phyloP scores from a whole-genome alignment of 1,140 invertebrate genomes.

The Euwallacea similis region DNA sequence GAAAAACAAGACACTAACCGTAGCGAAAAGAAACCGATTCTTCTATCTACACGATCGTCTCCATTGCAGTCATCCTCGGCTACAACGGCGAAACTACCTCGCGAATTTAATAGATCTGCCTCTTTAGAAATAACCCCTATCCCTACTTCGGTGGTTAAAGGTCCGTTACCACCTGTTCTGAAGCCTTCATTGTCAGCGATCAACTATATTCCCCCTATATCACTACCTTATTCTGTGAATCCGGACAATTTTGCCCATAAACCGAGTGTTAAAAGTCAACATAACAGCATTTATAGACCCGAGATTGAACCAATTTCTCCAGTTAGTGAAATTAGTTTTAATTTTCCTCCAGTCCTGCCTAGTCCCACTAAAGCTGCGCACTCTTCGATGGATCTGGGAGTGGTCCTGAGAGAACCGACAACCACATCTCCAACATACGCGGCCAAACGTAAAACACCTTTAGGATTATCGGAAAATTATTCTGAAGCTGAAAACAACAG shows the following conservation, averaged over 20 bases:
- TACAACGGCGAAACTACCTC: too few species aligned
- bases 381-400: background rate
- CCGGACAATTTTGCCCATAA: background rate
- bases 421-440: background rate
- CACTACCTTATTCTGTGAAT: conserved; percentile 6
- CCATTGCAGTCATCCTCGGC: background rate
- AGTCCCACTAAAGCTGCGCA: background rate
- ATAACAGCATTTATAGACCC: conserved; percentile 25
- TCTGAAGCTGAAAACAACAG: background rate
- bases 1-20: background rate
- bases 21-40: background rate
- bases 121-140: conserved; percentile 15
- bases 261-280: background rate
- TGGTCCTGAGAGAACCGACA: background rate
- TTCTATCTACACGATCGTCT: background rate
- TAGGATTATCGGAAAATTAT: background rate
- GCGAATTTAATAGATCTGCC: too few species aligned
- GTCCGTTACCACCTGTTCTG: background rate
- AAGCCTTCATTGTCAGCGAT: conserved; percentile 16
- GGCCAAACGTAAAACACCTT: conserved; percentile 15
- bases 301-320: conserved; percentile 35
- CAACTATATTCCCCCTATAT: conserved; percentile 20
- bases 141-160: background rate
- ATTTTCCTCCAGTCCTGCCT: conserved; percentile 15
- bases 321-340: conserved; percentile 6